A percentile compares a stretch with the other conserved stretches of the same genome.
Evolutionary conservation across 2,888 invertebrate species (phyloP).

Genomic region (Crematogaster levior): DNA sequence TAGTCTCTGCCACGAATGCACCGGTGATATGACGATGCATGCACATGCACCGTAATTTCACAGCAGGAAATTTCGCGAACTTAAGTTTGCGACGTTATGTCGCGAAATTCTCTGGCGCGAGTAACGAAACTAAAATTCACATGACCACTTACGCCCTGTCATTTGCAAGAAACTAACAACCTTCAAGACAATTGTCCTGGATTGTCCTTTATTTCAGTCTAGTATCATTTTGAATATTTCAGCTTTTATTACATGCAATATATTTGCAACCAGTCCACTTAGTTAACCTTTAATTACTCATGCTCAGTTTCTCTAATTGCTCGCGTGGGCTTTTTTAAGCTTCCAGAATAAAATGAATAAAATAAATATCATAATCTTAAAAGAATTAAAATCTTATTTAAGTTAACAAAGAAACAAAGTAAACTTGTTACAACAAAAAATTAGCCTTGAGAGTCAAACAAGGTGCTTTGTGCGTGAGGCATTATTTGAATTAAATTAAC

Average conservation of each 20-base stretch:
- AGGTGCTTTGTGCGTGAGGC: no score
- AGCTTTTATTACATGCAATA: background rate
- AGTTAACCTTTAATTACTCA: no score
- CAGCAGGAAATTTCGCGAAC: constrained; percentile 39
- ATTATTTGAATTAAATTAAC: no score
- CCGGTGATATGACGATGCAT: constrained; percentile 38
- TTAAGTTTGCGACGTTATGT: constrained; percentile 32
- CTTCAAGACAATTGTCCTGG: constrained; percentile 18
- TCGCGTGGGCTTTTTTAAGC: no score
- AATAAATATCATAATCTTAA: no score
- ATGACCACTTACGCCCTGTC: constrained; percentile 37
- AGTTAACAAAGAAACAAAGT: no score
- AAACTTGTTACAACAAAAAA: no score
- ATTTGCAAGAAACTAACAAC: constrained; percentile 27
- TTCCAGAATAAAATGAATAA: no score
- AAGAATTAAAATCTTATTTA: no score
- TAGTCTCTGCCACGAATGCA: constrained; percentile 45
- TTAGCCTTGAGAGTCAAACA: no score
- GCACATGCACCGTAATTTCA: constrained; percentile 31
- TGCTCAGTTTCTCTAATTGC: no score
- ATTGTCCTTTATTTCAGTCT: background rate
- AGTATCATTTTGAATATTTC: background rate
- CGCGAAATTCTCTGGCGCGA: constrained; percentile 33
- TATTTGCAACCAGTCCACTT: background rate
- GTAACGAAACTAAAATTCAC: constrained; percentile 49